Conservation (phyloP, 2,888 invertebrate genomes). For the Perithous albicinctus region DNA sequence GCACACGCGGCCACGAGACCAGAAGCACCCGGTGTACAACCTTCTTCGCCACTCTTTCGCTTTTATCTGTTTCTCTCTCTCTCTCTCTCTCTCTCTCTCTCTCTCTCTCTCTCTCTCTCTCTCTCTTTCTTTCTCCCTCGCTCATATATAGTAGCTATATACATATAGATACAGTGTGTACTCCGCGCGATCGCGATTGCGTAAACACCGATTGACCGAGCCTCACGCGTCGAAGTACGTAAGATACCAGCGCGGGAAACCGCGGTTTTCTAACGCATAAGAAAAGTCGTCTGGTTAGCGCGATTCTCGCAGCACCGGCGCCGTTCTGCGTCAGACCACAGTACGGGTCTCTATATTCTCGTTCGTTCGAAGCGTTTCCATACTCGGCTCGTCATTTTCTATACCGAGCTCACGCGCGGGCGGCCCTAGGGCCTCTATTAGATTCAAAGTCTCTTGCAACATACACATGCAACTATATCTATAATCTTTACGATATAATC, state of each 20-base stretch:
- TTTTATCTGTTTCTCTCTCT: neutral
- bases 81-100: neutral
- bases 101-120: neutral
- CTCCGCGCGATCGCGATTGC: conserved; percentile 33
- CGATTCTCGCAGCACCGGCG: conserved; percentile 22
- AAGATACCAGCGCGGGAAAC: conserved; percentile 17
- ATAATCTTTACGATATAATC: conserved; percentile 1
- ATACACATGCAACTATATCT: conserved; percentile 10
- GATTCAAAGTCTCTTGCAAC: conserved; percentile 24
- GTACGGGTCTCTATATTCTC: conserved; percentile 11
- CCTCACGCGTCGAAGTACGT: neutral
- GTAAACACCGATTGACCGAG: conserved; percentile 41
- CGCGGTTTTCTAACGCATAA: conserved; percentile 32
- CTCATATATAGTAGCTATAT: neutral
- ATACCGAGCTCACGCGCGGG: conserved; percentile 16
- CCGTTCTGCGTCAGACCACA: conserved; percentile 16
- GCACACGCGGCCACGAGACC: conserved; percentile 38
- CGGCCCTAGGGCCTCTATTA: conserved; percentile 26
- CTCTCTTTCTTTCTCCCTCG: too few species aligned
- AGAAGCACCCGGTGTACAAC: neutral
- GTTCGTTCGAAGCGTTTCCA: conserved; percentile 11
- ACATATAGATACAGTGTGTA: neutral
- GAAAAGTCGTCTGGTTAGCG: conserved; percentile 34
- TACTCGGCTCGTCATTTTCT: conserved; percentile 41
- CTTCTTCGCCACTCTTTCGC: neutral